Percentiles rank a stretch among this genome's conserved stretches.
Evolutionary conservation across 2,797 vertebrate species (phyloP).

Genomic region (Mormyrops boulengeri): DNA sequence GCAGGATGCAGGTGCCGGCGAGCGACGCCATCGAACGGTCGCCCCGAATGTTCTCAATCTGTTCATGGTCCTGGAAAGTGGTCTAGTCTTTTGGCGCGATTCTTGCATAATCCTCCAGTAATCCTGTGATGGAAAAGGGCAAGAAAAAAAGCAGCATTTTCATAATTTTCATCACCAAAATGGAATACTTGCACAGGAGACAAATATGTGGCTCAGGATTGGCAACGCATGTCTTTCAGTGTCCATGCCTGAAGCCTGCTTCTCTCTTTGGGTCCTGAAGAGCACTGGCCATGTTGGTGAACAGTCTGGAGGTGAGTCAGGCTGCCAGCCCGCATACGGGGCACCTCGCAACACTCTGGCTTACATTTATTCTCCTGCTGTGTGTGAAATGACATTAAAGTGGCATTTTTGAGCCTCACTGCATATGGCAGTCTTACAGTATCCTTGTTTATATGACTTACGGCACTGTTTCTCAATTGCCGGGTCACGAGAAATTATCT

Average conservation of each 20-base stretch:
- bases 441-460: neutral
- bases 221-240: neutral
- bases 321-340: neutral
- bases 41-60: conserved; percentile 35
- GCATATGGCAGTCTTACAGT: neutral
- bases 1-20: conserved; percentile 16
- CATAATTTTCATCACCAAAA: conserved; percentile 3
- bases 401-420: neutral
- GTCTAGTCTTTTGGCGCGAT: conserved; percentile 33
- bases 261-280: neutral
- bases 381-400: neutral
- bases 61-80: conserved; percentile 41
- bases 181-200: neutral
- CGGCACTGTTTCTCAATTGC: neutral
- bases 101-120: conserved; percentile 34
- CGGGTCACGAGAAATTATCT: neutral
- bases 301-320: neutral
- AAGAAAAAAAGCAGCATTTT: conserved; percentile 7
- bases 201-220: neutral
- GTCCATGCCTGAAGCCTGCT: neutral
- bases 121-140: conserved; percentile 25
- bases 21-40: conserved; percentile 28
- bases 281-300: neutral
- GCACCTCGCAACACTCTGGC: neutral
- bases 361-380: neutral